A percentile compares a stretch with the other conserved stretches of the same genome.
phyloP scores from a whole-genome alignment of 2,113 vertebrate genomes.

The Lamprologus ornatipinnis region DNA sequence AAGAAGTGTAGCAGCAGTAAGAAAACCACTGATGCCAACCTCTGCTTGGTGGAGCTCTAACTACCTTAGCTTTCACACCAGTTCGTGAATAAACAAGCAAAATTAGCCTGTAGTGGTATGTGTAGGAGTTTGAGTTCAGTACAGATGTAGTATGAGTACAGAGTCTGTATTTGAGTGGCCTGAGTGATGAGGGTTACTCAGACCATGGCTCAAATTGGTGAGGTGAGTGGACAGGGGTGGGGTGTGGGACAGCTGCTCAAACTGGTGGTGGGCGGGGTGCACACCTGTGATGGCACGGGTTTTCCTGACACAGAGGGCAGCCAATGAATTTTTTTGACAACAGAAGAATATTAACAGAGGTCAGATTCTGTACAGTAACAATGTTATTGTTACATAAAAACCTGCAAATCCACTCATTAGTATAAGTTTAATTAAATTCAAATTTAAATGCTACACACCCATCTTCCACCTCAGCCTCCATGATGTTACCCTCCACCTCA shows the following conservation, averaged over 20 bases:
- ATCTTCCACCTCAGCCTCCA: neutral
- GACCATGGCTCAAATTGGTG: neutral
- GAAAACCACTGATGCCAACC: neutral
- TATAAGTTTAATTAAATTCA: neutral
- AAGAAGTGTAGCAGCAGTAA: neutral
- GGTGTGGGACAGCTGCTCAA: neutral
- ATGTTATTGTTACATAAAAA: neutral
- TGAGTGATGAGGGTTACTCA: neutral
- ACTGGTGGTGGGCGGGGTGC: neutral
- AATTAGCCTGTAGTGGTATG: neutral
- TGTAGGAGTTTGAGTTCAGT: neutral
- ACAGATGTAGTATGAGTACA: neutral
- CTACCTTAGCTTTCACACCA: neutral
- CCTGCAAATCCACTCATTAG: neutral
- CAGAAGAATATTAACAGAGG: neutral
- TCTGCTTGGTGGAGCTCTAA: neutral
- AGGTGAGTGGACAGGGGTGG: neutral
- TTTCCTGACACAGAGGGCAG: neutral
- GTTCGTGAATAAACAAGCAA: neutral
- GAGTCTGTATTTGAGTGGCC: neutral
- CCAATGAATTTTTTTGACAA: neutral
- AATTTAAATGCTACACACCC: neutral
- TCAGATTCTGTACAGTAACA: neutral
- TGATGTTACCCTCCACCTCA: neutral
- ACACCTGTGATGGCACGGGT: neutral